A percentile compares a stretch with the other conserved stretches of the same genome.
These are phyloP conservation scores for Hylyphantes graminicola DNA, from an alignment of 1,140 invertebrate genomes.

Conservation along the genomic window DNA sequence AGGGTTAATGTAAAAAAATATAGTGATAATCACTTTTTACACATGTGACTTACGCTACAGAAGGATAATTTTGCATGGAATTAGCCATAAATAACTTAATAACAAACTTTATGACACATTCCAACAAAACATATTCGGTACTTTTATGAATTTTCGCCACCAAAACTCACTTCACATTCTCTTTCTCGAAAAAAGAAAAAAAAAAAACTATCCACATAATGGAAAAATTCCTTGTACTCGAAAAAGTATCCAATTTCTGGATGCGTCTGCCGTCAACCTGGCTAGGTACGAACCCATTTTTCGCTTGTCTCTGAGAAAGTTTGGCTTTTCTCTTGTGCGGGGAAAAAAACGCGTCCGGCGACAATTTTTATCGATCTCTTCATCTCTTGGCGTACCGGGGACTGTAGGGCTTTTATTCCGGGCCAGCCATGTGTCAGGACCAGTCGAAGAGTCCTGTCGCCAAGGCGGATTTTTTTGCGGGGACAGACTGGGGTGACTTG, in stretches of 20 bases:
- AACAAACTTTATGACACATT: too few species aligned
- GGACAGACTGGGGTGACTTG: too few species aligned
- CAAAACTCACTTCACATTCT: too few species aligned
- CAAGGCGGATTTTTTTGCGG: too few species aligned
- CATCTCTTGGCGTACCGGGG: constrained; percentile 26
- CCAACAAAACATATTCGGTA: too few species aligned
- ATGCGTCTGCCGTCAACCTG: background rate
- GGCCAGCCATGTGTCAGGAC: constrained; percentile 44
- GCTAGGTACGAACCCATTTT: constrained; percentile 5
- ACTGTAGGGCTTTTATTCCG: constrained; percentile 43
- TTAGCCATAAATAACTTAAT: too few species aligned
- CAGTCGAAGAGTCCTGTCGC: background rate
- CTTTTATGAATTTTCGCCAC: too few species aligned
- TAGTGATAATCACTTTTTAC: too few species aligned
- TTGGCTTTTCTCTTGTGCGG: background rate
- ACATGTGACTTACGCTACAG: too few species aligned
- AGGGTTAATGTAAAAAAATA: too few species aligned
- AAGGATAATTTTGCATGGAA: too few species aligned
- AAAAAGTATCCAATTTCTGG: constrained; percentile 1
- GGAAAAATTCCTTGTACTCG: background rate
- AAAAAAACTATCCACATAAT: background rate
- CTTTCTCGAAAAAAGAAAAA: too few species aligned
- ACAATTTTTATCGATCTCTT: constrained; percentile 53
- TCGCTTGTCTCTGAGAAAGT: background rate
- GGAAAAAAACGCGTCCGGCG: constrained; percentile 13